These are phyloP conservation scores for Andrena dorsata DNA, from an alignment of 2,888 invertebrate genomes.

Conservation along the genomic window DNA sequence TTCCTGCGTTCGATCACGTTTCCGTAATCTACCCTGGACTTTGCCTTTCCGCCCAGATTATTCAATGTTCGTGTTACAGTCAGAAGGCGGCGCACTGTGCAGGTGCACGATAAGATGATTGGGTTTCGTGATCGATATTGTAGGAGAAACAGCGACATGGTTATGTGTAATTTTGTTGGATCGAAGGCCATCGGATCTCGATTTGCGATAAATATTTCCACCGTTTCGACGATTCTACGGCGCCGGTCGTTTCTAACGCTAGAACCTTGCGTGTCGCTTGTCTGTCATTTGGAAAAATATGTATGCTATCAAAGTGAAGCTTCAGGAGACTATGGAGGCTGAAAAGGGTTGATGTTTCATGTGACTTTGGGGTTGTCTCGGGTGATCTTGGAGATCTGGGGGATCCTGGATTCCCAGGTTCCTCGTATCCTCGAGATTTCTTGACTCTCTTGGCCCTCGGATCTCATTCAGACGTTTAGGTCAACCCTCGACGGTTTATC, in stretches of 20 bases:
- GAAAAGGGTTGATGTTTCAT: too few relatives aligned
- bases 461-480: too few relatives aligned
- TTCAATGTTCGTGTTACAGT: background rate
- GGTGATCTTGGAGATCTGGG: too few relatives aligned
- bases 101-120: conserved; percentile 9
- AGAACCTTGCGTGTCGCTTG: conserved; percentile 6
- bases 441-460: too few relatives aligned
- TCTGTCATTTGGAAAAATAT: too few relatives aligned
- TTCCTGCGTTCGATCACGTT: background rate
- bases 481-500: too few relatives aligned
- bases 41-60: background rate
- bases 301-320: too few relatives aligned
- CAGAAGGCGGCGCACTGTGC: background rate
- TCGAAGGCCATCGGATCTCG: conserved; percentile 13
- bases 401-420: too few relatives aligned
- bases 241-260: background rate
- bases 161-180: conserved; percentile 25
- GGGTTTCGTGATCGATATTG: conserved; percentile 24
- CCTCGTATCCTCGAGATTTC: too few relatives aligned
- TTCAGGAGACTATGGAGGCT: too few relatives aligned
- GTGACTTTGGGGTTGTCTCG: too few relatives aligned
- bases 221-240: conserved; percentile 45
- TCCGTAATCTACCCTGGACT: background rate
- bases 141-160: background rate
- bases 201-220: conserved; percentile 35